Evolutionary conservation across 2,888 invertebrate species (phyloP), one percentile per base, ranked within the genome.

Genomic region (Tinea semifulvella): DNA sequence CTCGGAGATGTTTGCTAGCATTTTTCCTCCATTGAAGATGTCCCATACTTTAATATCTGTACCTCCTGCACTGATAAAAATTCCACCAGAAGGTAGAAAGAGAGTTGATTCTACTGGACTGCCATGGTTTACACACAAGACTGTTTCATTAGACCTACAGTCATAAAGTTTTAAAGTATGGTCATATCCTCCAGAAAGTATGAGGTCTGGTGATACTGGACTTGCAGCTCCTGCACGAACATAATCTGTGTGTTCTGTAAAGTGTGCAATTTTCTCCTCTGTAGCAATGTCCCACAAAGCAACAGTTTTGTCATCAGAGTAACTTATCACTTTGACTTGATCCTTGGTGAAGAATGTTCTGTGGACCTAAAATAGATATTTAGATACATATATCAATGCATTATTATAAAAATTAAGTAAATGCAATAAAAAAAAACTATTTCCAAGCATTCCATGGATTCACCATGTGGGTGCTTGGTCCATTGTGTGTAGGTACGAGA

Each of bases 1-100:
- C 55, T 94, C 91, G 2, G 91, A 91, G 50, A 98, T 85, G 56
- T 87, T 88, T 1, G 93, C 89, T 17, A 98, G 66, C 45, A 94
- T 75, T 63, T 90, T 89, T 7, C 96, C 96, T 19, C 95, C 94
- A 51, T 92, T 87, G 43, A 96, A 84, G 3, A 91, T 87, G 67
- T 98, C 98, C 97, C 97, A 98, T 0, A 98, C 90, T 68, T 91
- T 89, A 4, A 97, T 88, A 65, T 92, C 91, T 25, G 90, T 93
- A 1, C 94, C 95, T 53, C 96, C 97, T 47, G 96, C 96, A 56
- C 95, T 94, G 39, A 96, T 80, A 60, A 98, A 90, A 56, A 98
- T 85, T 31, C 94, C 93, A 16, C 96, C 96, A 39, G 91, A 89
- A 2, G 96, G 96, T 56, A 96, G 79, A 65, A 94, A 94, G 2